Percentiles rank a stretch among this genome's conserved stretches.
Conservation (phyloP, 2,888 invertebrate species). For the Phortica magna region DNA sequence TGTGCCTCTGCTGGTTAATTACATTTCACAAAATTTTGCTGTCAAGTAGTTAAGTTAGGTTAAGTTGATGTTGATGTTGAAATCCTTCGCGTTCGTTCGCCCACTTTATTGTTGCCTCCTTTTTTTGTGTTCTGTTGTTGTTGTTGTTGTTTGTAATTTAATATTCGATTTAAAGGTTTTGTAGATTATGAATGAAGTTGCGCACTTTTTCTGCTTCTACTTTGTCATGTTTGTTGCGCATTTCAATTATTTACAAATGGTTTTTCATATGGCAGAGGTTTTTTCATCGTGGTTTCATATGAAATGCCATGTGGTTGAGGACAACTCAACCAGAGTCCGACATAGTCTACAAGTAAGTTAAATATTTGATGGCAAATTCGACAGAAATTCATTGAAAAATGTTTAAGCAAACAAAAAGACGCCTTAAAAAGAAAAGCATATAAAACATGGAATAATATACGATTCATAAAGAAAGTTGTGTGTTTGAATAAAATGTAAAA, state of each 20-base stretch:
- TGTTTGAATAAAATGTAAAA: too few relatives aligned
- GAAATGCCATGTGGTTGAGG: too few relatives aligned
- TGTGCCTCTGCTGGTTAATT: slow-evolving; percentile 73
- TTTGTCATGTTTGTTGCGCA: slow-evolving; percentile 44
- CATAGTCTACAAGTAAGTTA: too few relatives aligned
- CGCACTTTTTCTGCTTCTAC: neutral
- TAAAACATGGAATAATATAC: too few relatives aligned
- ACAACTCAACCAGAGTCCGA: too few relatives aligned
- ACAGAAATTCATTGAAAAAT: too few relatives aligned
- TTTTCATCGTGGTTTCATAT: neutral
- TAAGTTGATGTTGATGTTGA: slow-evolving; percentile 67
- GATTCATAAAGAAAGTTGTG: too few relatives aligned
- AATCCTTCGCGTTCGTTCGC: slow-evolving; percentile 40
- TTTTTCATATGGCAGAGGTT: neutral
- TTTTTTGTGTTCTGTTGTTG: slow-evolving; percentile 14
- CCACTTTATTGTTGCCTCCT: slow-evolving; percentile 6
- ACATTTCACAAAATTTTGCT: slow-evolving; percentile 76
- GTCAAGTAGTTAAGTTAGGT: slow-evolving; percentile 75
- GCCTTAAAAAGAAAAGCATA: too few relatives aligned
- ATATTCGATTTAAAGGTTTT: slow-evolving; percentile 73
- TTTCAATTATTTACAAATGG: slow-evolving; percentile 61
- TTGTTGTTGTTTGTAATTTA: slow-evolving; percentile 62
- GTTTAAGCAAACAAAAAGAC: too few relatives aligned
- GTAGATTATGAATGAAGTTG: slow-evolving; percentile 56
- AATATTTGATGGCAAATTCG: too few relatives aligned